Conservation (phyloP, 2,888 invertebrate species). For the Brenthis daphne region DNA sequence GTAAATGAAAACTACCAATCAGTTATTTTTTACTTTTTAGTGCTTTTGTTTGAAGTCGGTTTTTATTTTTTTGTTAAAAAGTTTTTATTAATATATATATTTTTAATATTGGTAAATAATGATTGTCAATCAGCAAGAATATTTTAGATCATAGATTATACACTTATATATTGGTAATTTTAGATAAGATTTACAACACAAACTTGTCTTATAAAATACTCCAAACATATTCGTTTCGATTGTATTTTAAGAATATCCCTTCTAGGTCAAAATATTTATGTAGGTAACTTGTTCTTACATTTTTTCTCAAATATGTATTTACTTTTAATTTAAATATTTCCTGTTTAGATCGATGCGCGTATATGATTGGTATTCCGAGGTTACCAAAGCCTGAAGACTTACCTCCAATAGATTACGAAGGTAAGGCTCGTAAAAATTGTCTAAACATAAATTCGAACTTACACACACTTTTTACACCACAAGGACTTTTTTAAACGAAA, state of each 20-base stretch:
- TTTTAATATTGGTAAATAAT: neutral
- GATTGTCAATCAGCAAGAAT: neutral
- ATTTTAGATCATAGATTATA: too few species aligned
- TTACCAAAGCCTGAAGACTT: constrained; percentile 57
- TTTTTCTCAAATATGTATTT: neutral
- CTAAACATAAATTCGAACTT: too few species aligned
- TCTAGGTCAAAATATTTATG: neutral
- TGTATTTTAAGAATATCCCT: too few species aligned
- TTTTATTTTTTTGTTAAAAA: too few species aligned
- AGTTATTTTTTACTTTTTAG: too few species aligned
- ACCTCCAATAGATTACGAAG: constrained; percentile 38
- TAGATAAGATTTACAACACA: neutral
- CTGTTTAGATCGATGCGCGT: constrained; percentile 55
- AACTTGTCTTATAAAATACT: neutral
- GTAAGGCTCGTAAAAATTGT: neutral
- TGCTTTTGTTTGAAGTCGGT: too few species aligned
- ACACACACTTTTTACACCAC: too few species aligned
- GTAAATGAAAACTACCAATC: too few species aligned
- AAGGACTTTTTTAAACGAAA: too few species aligned
- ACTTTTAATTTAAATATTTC: constrained; percentile 16
- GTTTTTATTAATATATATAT: too few species aligned
- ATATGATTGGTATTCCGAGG: constrained; percentile 65
- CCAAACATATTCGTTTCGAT: too few species aligned
- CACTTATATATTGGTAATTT: too few species aligned
- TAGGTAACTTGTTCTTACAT: neutral